These are phyloP conservation scores for Lithobates sylvaticus DNA, from an alignment of 2,797 vertebrate genomes.

Conservation along the genomic window DNA sequence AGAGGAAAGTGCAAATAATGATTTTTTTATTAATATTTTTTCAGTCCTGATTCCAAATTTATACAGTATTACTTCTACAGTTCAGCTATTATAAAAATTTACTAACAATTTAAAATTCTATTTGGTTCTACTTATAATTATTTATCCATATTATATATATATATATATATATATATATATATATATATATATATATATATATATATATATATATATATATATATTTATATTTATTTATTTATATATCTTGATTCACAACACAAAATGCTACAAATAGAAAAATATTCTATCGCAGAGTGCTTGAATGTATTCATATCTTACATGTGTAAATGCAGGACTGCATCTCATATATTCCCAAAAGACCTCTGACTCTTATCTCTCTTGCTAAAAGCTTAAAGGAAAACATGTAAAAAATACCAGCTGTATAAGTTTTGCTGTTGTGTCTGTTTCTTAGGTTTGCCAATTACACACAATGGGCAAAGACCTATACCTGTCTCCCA, in stretches of 20 bases:
- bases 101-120: conserved; percentile 16
- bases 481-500: neutral
- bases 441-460: neutral
- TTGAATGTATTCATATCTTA: neutral
- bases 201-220: neutral
- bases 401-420: neutral
- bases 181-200: too few species aligned
- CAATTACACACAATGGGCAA: neutral
- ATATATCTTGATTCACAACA: conserved; percentile 27
- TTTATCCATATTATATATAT: conserved; percentile 1
- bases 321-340: conserved; percentile 5
- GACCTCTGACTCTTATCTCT: neutral
- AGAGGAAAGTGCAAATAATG: neutral
- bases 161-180: neutral
- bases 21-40: neutral
- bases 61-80: neutral
- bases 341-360: neutral
- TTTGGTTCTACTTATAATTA: neutral
- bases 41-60: conserved; percentile 1
- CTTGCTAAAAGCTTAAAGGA: neutral
- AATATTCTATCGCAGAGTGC: conserved; percentile 19
- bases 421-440: neutral
- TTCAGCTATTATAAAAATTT: conserved; percentile 11
- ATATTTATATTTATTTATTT: too few species aligned
- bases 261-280: conserved; percentile 16